Base-by-base conservation (phyloP, 2,888 invertebrate genomes). In the Tupiocoris notatus region DNA sequence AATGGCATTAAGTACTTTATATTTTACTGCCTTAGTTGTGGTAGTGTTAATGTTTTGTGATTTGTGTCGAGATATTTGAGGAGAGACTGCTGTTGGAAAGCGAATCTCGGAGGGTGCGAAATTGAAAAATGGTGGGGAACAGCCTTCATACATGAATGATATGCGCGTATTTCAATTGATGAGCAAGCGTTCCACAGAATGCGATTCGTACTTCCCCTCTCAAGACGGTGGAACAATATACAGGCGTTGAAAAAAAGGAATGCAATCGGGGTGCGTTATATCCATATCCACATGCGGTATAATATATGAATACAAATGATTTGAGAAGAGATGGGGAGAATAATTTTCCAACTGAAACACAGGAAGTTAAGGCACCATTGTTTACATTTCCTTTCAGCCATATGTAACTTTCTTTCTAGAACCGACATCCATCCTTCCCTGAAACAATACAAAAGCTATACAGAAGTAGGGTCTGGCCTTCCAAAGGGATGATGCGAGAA, bases 231-330 rank as follows among this genome's bases (percentile, higher is more conserved):
- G 39, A 39, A 39, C 39, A 39, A 39, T 39, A 12, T 12, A 12
- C 39, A 39, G 12, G 39, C 3, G n/a, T n/a, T n/a, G 39, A 39
- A 39, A 39, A 39, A 39, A 12, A 39, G 39, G 39, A 39, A 39
- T 7, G 39, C 12, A 39, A 39, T 39, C 39, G 39, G 3, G 39
- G 39, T 39, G 39, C 39, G 39, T 39, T 39, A 39, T 12, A 39
- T 39, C 39, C 39, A 39, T 39, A 39, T 39, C 39, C 39, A 12
- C 39, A 39, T n/a, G 59, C 18, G 59, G 24, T 70, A 70, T 70
- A 70, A 70, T 70, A 59, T 59, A 70, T 70, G 70, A 70, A 70
- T 70, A 70, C 70, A 70, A 70, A 70, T 70, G 70, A 70, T 70
- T 70, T 59, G n/a, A n/a, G 59, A 25, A 24, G 23, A 59, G 24